These are phyloP conservation scores for Ceratina australensis DNA, from an alignment of 1,140 invertebrate genomes.

Conservation along the genomic window DNA sequence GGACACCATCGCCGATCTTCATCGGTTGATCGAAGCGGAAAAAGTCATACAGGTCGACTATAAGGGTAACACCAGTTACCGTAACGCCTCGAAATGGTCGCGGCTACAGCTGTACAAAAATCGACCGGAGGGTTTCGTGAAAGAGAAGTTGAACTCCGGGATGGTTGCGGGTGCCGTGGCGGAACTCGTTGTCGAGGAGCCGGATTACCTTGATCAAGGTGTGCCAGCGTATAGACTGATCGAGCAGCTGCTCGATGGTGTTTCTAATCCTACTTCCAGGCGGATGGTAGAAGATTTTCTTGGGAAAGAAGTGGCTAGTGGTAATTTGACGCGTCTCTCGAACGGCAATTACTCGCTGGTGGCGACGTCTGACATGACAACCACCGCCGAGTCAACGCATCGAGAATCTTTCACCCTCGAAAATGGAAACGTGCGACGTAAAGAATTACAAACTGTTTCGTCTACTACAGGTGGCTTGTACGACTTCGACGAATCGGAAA, in stretches of 20 bases:
- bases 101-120: slow-evolving; percentile 79
- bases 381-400: slow-evolving; percentile 62
- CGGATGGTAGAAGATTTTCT: slow-evolving; percentile 84
- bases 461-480: slow-evolving; percentile 61
- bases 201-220: slow-evolving; percentile 85
- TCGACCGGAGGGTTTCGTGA: slow-evolving; percentile 75
- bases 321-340: slow-evolving; percentile 83
- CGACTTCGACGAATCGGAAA: slow-evolving; percentile 71
- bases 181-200: slow-evolving; percentile 85
- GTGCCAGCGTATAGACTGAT: slow-evolving; percentile 84
- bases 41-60: slow-evolving; percentile 92
- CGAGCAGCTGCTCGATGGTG: slow-evolving; percentile 82
- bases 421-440: slow-evolving; percentile 57
- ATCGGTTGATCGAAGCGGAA: slow-evolving; percentile 87
- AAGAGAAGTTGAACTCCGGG: slow-evolving; percentile 73
- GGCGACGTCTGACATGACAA: slow-evolving; percentile 75
- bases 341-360: slow-evolving; percentile 86
- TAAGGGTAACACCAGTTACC: slow-evolving; percentile 91
- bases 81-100: slow-evolving; percentile 89
- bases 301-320: slow-evolving; percentile 83
- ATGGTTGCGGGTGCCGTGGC: slow-evolving; percentile 84
- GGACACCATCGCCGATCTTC: slow-evolving; percentile 87
- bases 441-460: slow-evolving; percentile 44
- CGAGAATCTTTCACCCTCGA: slow-evolving; percentile 54
- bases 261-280: slow-evolving; percentile 83